Percentiles rank a stretch among this genome's conserved stretches.
Conservation (phyloP, 2,113 vertebrate genomes). For the Pavo muticus region DNA sequence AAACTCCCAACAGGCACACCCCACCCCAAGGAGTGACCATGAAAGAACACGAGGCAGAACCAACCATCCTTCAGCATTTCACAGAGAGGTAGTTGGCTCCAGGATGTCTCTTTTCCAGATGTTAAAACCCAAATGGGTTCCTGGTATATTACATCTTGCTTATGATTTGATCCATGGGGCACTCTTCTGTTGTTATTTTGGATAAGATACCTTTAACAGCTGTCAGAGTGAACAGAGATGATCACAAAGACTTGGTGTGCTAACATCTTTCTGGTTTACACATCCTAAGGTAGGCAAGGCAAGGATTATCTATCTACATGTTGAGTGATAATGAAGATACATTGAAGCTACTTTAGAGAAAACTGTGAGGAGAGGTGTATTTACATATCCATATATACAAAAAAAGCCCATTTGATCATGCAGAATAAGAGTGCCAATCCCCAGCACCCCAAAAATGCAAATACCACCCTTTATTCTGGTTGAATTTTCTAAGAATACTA, state of each 20-base stretch:
- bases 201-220: neutral
- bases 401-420: neutral
- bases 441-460: neutral
- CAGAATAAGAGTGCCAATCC: neutral
- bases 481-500: neutral
- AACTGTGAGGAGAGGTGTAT: neutral
- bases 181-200: neutral
- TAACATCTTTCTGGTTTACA: neutral
- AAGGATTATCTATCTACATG: neutral
- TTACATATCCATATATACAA: neutral
- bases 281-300: neutral
- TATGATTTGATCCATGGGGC: neutral
- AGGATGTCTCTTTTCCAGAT: neutral
- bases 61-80: neutral
- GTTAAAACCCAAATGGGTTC: neutral
- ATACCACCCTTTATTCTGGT: neutral
- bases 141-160: neutral
- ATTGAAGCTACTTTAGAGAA: neutral
- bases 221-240: neutral
- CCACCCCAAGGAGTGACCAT: neutral
- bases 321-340: neutral
- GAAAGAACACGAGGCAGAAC: neutral
- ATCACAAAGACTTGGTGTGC: neutral
- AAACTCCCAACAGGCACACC: neutral
- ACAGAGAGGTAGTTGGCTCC: neutral